A percentile compares a stretch with the other conserved stretches of the same genome.
Evolutionary conservation across 2,797 vertebrate species (phyloP).

Genomic region (Thunnus albacares): DNA sequence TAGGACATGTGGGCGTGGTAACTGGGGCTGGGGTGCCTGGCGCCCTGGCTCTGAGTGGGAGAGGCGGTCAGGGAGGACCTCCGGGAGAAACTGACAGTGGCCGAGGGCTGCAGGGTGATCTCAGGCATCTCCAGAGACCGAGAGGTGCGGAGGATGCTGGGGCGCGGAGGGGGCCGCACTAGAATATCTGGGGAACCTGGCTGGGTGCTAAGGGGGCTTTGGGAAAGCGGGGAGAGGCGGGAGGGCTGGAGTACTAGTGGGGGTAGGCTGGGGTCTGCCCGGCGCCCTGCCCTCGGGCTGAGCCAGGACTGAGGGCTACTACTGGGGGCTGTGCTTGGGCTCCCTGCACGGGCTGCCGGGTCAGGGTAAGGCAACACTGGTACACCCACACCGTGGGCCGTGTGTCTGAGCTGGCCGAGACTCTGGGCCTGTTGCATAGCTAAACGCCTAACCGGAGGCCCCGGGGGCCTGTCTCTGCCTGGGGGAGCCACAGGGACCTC

Average conservation of each 20-base stretch:
- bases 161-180: conserved; percentile 93
- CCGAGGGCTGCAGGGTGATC: conserved; percentile 92
- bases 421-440: conserved; percentile 98
- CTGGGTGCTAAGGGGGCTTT: conserved; percentile 97
- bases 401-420: conserved; percentile 99
- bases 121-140: conserved; percentile 93
- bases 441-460: conserved; percentile 94
- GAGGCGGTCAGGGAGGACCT: conserved; percentile 95
- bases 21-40: conserved; percentile 84
- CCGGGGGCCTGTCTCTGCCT: conserved; percentile 87
- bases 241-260: conserved; percentile 99
- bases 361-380: conserved; percentile 99
- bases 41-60: conserved; percentile 91
- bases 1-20: conserved; percentile 93
- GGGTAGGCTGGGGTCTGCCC: conserved; percentile 96
- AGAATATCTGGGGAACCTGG: conserved; percentile 97
- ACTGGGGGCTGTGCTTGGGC: conserved; percentile 97
- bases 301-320: conserved; percentile 97
- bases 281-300: conserved; percentile 95
- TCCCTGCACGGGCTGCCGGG: conserved; percentile 92
- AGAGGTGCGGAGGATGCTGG: conserved; percentile 93
- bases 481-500: conserved; percentile 94
- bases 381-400: conserved; percentile 99
- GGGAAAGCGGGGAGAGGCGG: conserved; percentile 96
- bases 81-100: conserved; percentile 93